These are phyloP conservation scores for Invenusta paracnida DNA, from an alignment of 2,888 invertebrate genomes.

Conservation along the genomic window DNA sequence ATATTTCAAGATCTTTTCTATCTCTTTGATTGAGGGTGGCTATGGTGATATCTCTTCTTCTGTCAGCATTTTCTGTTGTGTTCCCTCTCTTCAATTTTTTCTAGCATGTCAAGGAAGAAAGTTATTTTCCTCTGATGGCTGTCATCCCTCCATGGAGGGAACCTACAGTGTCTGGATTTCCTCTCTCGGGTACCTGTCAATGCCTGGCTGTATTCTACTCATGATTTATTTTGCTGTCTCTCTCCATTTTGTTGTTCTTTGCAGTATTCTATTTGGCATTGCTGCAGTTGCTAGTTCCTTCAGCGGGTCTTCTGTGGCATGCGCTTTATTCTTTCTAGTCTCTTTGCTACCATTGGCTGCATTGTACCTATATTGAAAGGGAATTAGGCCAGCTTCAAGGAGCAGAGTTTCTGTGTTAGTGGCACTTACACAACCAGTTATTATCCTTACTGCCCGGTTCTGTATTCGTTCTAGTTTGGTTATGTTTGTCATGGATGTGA, in stretches of 20 bases:
- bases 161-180: too few relatives aligned
- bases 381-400: not conserved
- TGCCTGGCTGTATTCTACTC: too few relatives aligned
- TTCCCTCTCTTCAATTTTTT: too few relatives aligned
- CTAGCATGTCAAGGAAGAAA: too few relatives aligned
- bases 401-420: not conserved
- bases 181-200: too few relatives aligned
- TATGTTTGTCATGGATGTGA: not conserved
- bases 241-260: not conserved
- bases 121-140: too few relatives aligned
- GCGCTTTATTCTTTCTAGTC: not conserved
- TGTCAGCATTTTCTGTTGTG: too few relatives aligned
- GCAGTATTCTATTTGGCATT: not conserved
- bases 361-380: not conserved
- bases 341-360: not conserved
- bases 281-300: not conserved
- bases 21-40: too few relatives aligned
- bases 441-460: not conserved
- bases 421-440: not conserved
- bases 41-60: too few relatives aligned
- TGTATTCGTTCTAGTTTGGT: not conserved
- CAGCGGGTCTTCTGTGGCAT: not conserved
- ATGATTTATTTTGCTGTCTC: too few relatives aligned
- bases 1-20: too few relatives aligned
- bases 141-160: too few relatives aligned